phyloP scores from a whole-genome alignment of 2,888 invertebrate species.

The Rhagonycha lutea region DNA sequence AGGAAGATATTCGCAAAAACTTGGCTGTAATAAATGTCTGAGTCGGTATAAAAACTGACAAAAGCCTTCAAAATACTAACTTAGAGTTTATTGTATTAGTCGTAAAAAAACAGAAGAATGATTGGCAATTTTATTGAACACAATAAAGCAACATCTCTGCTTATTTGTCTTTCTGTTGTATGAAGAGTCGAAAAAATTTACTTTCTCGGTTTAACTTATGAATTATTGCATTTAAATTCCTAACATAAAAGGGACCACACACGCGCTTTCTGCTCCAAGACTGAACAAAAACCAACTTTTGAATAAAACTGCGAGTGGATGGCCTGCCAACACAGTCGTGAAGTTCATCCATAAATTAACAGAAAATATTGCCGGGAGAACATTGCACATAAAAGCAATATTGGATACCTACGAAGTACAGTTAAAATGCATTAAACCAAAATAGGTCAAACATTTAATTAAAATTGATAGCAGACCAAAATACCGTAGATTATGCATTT shows the following conservation, averaged over 20 bases:
- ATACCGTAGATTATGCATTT: not conserved
- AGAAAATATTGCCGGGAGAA: not conserved
- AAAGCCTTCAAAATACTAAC: not conserved
- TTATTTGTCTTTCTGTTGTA: not conserved
- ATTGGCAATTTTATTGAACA: not conserved
- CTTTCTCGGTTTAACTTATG: not conserved
- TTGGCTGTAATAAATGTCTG: not conserved
- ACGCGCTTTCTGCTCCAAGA: not conserved
- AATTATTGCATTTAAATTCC: not conserved
- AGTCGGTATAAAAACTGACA: not conserved
- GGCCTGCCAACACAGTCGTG: not conserved
- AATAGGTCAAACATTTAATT: conserved; percentile 8
- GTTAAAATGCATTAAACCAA: conserved; percentile 1
- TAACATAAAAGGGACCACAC: not conserved
- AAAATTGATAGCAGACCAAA: not conserved
- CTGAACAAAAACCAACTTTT: too few species aligned
- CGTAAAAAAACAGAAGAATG: not conserved
- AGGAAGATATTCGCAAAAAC: not conserved
- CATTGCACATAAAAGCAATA: conserved; percentile 10
- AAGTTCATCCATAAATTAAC: not conserved
- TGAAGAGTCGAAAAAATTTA: not conserved
- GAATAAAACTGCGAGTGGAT: not conserved
- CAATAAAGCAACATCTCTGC: not conserved
- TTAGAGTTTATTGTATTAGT: not conserved
- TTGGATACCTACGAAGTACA: not conserved